Conservation (phyloP, 1,140 invertebrate genomes). For the Sipha flava region DNA sequence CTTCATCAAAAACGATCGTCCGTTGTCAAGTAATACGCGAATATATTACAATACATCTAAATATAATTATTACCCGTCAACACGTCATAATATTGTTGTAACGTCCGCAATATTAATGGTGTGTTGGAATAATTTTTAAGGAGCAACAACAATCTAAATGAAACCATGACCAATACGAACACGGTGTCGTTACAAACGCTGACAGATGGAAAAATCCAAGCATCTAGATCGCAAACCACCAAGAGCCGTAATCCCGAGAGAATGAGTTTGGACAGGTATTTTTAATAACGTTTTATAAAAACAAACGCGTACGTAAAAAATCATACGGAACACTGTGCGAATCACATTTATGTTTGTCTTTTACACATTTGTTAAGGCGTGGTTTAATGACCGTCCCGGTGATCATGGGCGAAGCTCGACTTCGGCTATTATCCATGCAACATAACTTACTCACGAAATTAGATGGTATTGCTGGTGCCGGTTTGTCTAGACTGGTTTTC, state of each 20-base stretch:
- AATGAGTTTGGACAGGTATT: conserved; percentile 60
- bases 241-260: conserved; percentile 66
- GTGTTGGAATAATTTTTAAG: conserved; percentile 5
- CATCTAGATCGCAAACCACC: conserved; percentile 56
- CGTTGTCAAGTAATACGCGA: neutral
- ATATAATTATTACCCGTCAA: no score
- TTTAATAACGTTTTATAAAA: no score
- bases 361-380: conserved; percentile 48
- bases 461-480: conserved; percentile 49
- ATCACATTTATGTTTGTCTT: neutral
- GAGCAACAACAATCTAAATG: neutral
- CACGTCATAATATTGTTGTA: neutral
- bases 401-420: conserved; percentile 65
- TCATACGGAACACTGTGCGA: no score
- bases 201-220: conserved; percentile 51
- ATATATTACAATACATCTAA: neutral
- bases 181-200: conserved; percentile 36
- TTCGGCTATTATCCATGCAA: conserved; percentile 77
- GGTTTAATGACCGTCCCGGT: conserved; percentile 67
- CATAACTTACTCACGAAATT: conserved; percentile 80
- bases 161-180: conserved; percentile 9
- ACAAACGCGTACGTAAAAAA: no score
- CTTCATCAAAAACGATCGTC: conserved; percentile 33
- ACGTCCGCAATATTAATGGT: neutral
- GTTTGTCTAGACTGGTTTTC: conserved; percentile 54